These are phyloP conservation scores for Scartelaos histophorus DNA, from an alignment of 2,113 vertebrate species.

Conservation along the genomic window DNA sequence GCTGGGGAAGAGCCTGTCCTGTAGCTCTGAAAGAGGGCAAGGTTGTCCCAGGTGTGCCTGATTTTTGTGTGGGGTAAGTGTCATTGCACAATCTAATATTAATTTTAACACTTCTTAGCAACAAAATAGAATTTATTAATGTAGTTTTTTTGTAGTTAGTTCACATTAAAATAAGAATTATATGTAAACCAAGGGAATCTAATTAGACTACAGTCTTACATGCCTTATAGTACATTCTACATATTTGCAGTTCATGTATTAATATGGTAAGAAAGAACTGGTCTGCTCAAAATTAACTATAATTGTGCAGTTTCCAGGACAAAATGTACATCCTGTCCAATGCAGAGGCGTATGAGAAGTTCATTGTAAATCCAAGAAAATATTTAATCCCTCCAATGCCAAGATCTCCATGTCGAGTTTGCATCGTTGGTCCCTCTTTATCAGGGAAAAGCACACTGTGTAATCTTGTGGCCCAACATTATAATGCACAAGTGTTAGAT, in stretches of 20 bases:
- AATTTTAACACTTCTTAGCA: too few species aligned
- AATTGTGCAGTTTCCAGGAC: constrained; percentile 85
- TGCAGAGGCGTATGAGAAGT: constrained; percentile 79
- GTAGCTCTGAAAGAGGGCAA: constrained; percentile 86
- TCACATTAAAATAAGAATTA: background rate
- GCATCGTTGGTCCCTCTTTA: constrained; percentile 81
- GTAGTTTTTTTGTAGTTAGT: too few species aligned
- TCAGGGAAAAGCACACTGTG: constrained; percentile 86
- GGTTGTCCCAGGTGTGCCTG: constrained; percentile 75
- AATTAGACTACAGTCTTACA: background rate
- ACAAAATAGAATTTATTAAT: too few species aligned
- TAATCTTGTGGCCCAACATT: constrained; percentile 80
- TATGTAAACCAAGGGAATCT: background rate
- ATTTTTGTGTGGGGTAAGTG: constrained; percentile 84
- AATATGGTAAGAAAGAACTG: background rate
- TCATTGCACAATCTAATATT: background rate
- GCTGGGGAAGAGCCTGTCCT: constrained; percentile 86
- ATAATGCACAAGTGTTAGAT: constrained; percentile 82
- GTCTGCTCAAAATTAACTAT: background rate
- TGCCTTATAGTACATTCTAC: background rate
- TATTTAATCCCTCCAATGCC: constrained; percentile 93
- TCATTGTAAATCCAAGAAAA: constrained; percentile 82
- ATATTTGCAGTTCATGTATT: background rate
- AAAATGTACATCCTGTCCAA: constrained; percentile 89
- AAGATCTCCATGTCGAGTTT: constrained; percentile 83